Conservation (phyloP, 2,113 vertebrate species). For the Zapornia atra region DNA sequence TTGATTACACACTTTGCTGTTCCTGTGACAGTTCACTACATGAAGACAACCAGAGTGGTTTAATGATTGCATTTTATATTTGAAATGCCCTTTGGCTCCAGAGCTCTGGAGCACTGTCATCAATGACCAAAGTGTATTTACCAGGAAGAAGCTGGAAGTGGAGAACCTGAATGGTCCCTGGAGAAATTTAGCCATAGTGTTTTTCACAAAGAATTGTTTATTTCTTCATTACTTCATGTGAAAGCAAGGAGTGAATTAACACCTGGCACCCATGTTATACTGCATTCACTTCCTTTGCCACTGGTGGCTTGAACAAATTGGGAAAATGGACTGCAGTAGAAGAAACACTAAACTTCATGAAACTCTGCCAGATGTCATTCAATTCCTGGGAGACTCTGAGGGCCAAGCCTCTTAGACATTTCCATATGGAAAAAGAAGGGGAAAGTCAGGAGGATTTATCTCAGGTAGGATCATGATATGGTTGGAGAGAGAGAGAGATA, state of each 20-base stretch:
- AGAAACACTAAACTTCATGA: not conserved
- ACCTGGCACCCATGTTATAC: not conserved
- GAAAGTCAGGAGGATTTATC: not conserved
- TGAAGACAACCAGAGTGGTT: not conserved
- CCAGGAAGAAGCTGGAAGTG: not conserved
- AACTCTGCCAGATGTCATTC: not conserved
- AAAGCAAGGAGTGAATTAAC: not conserved
- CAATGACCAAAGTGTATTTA: not conserved
- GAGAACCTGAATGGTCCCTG: not conserved
- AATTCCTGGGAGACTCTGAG: not conserved
- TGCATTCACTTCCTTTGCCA: not conserved
- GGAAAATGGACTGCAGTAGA: not conserved
- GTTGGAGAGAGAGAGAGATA: not conserved
- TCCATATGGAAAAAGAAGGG: not conserved
- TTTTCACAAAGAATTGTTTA: not conserved
- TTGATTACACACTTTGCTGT: not conserved
- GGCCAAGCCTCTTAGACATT: not conserved
- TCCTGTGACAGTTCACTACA: not conserved
- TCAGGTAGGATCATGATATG: not conserved
- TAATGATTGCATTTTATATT: not conserved
- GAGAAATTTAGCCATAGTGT: not conserved
- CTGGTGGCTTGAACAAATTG: not conserved
- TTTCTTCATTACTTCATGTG: not conserved
- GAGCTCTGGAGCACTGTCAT: not conserved
- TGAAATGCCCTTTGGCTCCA: not conserved